Evolutionary conservation across 2,797 vertebrate genomes (phyloP).

Genomic region (Pogoniulus pusillus): DNA sequence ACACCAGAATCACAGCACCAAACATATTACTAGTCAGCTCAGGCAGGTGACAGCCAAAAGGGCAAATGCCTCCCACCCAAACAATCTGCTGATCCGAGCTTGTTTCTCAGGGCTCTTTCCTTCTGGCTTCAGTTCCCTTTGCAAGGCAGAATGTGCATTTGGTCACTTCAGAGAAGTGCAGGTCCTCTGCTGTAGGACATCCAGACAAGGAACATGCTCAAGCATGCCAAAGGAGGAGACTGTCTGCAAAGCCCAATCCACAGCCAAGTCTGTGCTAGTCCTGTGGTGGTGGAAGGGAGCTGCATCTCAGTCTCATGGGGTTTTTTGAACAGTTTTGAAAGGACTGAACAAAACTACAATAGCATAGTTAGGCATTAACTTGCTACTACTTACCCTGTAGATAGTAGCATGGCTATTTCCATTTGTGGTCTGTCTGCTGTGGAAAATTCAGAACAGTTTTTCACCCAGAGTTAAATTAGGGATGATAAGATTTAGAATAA

Average conservation of each 20-base stretch:
- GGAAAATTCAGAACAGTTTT: not conserved
- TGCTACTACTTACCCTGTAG: not conserved
- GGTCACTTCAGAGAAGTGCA: not conserved
- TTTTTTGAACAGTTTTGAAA: not conserved
- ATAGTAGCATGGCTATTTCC: not conserved
- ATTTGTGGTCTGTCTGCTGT: not conserved
- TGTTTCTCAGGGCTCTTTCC: not conserved
- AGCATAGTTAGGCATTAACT: conserved; percentile 28
- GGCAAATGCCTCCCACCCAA: not conserved
- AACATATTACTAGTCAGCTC: not conserved
- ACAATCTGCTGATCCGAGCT: not conserved
- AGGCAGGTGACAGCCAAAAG: not conserved
- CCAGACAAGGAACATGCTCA: fast-evolving
- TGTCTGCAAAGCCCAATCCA: not conserved
- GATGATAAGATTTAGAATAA: not conserved
- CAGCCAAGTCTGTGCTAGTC: not conserved
- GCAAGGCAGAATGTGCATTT: not conserved
- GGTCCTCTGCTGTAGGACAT: not conserved
- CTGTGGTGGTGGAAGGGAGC: fast-evolving
- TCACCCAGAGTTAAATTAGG: not conserved
- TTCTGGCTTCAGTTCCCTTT: not conserved
- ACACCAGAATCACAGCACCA: too few species aligned
- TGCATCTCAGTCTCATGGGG: not conserved
- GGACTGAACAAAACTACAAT: not conserved
- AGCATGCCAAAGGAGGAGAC: not conserved